Evolutionary conservation across 2,113 vertebrate genomes (phyloP), one percentile per base, ranked within the genome.

Genomic region (Centropus unirufus): DNA sequence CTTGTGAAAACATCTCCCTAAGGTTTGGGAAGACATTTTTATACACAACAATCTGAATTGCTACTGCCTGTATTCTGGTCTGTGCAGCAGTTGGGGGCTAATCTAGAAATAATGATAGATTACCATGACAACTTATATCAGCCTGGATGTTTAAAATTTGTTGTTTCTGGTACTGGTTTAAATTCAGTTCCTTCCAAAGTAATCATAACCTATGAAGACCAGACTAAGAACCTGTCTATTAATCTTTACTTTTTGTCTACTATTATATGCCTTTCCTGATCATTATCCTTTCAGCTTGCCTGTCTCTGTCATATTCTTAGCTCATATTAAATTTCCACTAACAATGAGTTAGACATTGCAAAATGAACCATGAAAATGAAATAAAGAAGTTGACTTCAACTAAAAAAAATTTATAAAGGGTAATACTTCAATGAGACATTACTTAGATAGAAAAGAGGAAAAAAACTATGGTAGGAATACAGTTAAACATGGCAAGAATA

Each of bases 21-120:
- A n/a, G 9, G 3, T 54, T 66, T 73, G 36, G 49, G 3, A 6
- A 68, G 16, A 87, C 21, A 3, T 8, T 74, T 83, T 80, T 46
- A 39, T 42, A 21, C 9, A 67, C 47, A 70, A 8, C 8, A 49
- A 8, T 62, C 19, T 63, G 36, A 79, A 76, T 86, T 78, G 61
- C 24, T 64, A 8, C 40, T 78, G 52, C 20, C 24, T 89, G 12
- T 61, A 21, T 44, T 78, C 39, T 64, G n/a, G 22, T 49, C 27
- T 91, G n/a, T 0, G 0, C 12, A 57, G 36, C 14, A 39, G 6
- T 51, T 3, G 2, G 29, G 5, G 30, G 7, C 12, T 66, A 74
- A 70, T 64, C 73, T 77, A 34, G 32, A 57, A 70, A 69, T 15
- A 78, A 32, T 47, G 44, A 26, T 21, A 64, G 29, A 87, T 92